Conservation (phyloP, 2,113 vertebrate species). For the Ictalurus punctatus region DNA sequence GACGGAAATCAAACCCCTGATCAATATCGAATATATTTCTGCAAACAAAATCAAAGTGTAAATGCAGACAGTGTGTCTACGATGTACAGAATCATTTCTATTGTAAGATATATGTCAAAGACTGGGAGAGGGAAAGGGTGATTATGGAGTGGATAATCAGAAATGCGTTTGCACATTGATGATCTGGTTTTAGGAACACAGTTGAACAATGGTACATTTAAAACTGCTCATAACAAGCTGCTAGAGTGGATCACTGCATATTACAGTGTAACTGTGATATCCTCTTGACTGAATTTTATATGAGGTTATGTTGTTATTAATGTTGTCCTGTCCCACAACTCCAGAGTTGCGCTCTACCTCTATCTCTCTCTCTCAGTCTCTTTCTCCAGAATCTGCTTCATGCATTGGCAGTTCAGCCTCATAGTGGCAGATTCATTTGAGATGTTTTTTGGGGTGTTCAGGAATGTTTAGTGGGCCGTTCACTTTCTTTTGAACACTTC, state of each 20-base stretch:
- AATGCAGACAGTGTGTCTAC: not conserved
- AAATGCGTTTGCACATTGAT: not conserved
- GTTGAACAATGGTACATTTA: not conserved
- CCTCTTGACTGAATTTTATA: not conserved
- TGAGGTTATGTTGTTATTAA: not conserved
- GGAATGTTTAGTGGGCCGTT: conserved; percentile 69
- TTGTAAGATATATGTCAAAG: not conserved
- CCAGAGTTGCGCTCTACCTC: not conserved
- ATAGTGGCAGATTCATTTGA: conserved; percentile 34
- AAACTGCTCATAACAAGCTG: not conserved
- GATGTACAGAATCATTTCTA: not conserved
- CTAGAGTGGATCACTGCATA: not conserved
- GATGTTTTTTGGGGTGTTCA: conserved; percentile 62
- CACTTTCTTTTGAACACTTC: conserved; percentile 73
- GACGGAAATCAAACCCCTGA: too few relatives aligned
- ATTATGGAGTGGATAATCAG: not conserved
- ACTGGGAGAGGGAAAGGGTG: not conserved
- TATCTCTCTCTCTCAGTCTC: conserved; percentile 4
- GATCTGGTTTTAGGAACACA: not conserved
- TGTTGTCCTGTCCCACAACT: not conserved
- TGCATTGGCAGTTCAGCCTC: conserved; percentile 25
- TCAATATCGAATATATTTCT: not conserved
- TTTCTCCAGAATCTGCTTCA: conserved; percentile 9
- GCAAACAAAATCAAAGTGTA: not conserved
- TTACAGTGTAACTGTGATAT: too few relatives aligned